Evolutionary conservation across 2,888 invertebrate species (phyloP).

Genomic region (Lasiommata megera): DNA sequence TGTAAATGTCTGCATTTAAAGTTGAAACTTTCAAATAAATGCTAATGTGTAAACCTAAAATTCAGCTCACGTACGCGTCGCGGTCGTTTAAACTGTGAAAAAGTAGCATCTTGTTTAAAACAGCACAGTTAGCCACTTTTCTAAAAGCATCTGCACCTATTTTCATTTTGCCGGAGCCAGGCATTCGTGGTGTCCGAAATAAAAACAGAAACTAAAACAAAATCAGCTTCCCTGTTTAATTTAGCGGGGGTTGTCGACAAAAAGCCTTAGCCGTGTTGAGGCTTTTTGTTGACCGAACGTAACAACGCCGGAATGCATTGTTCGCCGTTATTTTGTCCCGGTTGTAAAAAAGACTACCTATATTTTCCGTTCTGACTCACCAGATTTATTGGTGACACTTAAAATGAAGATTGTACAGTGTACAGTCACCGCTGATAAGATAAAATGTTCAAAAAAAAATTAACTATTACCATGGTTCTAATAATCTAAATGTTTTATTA

Average conservation of each 20-base stretch:
- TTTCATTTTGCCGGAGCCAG: conserved; percentile 33
- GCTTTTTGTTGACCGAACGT: conserved; percentile 72
- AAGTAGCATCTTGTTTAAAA: conserved; percentile 34
- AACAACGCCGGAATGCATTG: conserved; percentile 75
- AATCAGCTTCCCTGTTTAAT: conserved; percentile 76
- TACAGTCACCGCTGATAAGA: conserved; percentile 46
- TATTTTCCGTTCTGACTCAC: conserved; percentile 53
- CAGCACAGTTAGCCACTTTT: conserved; percentile 34
- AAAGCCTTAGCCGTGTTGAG: conserved; percentile 66
- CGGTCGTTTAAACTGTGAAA: conserved; percentile 31
- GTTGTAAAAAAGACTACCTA: conserved; percentile 59
- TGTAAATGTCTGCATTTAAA: conserved; percentile 13
- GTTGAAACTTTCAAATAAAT: conserved; percentile 22
- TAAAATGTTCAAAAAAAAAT: background rate
- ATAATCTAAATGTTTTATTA: background rate
- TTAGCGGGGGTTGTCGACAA: conserved; percentile 74
- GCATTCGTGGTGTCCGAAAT: conserved; percentile 52
- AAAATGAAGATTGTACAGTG: conserved; percentile 44
- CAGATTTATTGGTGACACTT: conserved; percentile 53
- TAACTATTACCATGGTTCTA: background rate
- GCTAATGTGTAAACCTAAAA: conserved; percentile 27
- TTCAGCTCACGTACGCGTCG: conserved; percentile 23
- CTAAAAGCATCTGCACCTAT: conserved; percentile 36
- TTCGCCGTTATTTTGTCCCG: conserved; percentile 62
- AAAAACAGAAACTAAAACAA: conserved; percentile 62